Evolutionary conservation across 2,888 invertebrate species (phyloP).

Genomic region (Panzeria rudis): DNA sequence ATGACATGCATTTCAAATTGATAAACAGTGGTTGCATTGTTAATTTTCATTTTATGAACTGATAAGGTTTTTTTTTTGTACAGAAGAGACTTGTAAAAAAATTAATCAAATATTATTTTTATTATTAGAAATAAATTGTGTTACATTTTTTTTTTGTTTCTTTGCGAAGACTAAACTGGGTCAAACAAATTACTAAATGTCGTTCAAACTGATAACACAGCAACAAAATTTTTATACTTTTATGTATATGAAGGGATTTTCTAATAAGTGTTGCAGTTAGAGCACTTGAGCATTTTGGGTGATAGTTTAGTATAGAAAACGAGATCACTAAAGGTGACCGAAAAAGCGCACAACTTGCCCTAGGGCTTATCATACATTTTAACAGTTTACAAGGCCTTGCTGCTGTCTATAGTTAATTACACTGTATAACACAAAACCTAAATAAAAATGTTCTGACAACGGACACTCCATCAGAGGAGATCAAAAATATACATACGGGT

Average conservation of each 20-base stretch:
- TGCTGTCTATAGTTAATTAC: neutral
- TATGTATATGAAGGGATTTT: neutral
- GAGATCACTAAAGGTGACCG: neutral
- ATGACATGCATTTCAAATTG: slow-evolving; percentile 34
- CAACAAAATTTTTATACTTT: neutral
- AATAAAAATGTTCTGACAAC: too few relatives aligned
- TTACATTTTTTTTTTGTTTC: neutral
- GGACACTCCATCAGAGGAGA: too few relatives aligned
- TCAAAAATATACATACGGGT: too few relatives aligned
- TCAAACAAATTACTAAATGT: slow-evolving; percentile 49
- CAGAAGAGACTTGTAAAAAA: slow-evolving; percentile 25
- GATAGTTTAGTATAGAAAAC: neutral
- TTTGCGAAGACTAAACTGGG: slow-evolving; percentile 24
- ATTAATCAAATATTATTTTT: slow-evolving; percentile 17
- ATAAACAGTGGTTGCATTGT: slow-evolving; percentile 28
- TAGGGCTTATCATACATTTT: neutral
- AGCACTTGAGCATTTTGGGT: neutral
- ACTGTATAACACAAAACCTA: neutral
- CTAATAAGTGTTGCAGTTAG: neutral
- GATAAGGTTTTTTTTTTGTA: slow-evolving; percentile 35
- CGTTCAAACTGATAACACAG: slow-evolving; percentile 36
- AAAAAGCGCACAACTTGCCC: neutral
- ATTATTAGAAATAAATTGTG: slow-evolving; percentile 21
- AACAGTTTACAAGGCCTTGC: neutral
- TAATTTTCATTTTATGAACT: neutral